Conservation (phyloP, 1,140 invertebrate genomes). For the Hormaphis cornu region DNA sequence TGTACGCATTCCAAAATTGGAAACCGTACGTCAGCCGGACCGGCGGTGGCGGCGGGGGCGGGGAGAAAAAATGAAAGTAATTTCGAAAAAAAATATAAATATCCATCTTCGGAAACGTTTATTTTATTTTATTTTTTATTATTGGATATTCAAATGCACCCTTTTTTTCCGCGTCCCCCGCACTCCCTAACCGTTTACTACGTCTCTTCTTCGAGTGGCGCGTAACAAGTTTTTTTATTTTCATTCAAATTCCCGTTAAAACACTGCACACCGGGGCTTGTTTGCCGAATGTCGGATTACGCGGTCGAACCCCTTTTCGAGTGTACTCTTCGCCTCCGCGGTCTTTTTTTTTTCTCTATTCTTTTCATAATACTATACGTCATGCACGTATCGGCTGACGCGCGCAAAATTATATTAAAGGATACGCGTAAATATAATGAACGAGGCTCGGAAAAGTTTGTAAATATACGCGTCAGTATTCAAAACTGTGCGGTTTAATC, state of each 20-base stretch:
- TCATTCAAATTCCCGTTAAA: conserved; percentile 28
- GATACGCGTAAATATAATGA: not conserved
- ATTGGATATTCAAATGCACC: conserved; percentile 30
- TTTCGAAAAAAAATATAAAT: conserved; percentile 27
- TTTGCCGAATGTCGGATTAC: conserved; percentile 22
- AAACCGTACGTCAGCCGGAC: not conserved
- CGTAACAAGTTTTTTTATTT: conserved; percentile 28
- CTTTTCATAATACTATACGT: not conserved
- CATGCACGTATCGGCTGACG: not conserved
- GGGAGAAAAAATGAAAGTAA: conserved; percentile 21
- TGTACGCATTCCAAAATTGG: conserved; percentile 26
- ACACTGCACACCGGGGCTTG: not conserved
- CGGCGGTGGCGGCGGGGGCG: not conserved
- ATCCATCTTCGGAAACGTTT: conserved; percentile 30
- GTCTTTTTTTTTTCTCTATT: not conserved
- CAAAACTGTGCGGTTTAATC: not conserved
- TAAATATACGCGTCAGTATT: not conserved
- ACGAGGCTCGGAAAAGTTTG: not conserved
- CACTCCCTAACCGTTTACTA: too few relatives aligned
- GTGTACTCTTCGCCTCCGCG: conserved; percentile 7
- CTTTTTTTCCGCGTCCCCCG: not conserved
- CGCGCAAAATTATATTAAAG: not conserved
- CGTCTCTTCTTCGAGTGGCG: not conserved
- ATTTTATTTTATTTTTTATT: conserved; percentile 32
- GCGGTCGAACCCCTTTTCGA: not conserved